Conservation (phyloP, 2,113 vertebrate genomes). For the Donacobius atricapilla region DNA sequence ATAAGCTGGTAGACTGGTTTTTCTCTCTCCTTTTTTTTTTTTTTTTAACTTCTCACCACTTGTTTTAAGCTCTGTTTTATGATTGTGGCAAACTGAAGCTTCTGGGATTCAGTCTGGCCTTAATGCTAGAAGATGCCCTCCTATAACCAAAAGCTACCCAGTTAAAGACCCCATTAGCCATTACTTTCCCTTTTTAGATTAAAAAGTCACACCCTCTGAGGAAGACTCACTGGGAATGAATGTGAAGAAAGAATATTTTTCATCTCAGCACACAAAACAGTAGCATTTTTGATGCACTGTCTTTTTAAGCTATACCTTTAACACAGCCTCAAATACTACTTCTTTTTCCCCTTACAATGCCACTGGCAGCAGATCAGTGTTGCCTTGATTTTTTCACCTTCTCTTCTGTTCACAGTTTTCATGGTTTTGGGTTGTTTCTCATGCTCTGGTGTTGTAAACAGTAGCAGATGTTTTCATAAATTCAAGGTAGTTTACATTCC, state of each 20-base stretch:
- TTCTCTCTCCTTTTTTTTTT: background rate
- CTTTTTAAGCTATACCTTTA: background rate
- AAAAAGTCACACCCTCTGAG: background rate
- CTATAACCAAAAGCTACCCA: background rate
- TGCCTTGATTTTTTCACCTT: too few species aligned
- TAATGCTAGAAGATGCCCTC: background rate
- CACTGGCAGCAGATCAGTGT: background rate
- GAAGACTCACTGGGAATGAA: background rate
- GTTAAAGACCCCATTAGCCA: background rate
- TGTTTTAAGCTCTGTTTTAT: background rate
- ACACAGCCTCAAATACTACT: background rate
- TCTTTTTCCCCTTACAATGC: background rate
- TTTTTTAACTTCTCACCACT: background rate
- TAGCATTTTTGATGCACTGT: background rate
- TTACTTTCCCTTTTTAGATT: background rate
- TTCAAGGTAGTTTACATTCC: too few species aligned
- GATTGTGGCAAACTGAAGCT: background rate
- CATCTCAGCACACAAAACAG: background rate
- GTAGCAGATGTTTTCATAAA: too few species aligned
- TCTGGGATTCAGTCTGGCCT: background rate
- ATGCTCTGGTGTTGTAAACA: too few species aligned
- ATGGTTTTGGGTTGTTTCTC: too few species aligned
- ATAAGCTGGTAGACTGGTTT: background rate
- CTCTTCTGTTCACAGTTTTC: too few species aligned
- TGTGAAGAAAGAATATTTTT: background rate